Base-by-base conservation (phyloP, 2,888 invertebrate genomes). In the Achlya flavicornis region DNA sequence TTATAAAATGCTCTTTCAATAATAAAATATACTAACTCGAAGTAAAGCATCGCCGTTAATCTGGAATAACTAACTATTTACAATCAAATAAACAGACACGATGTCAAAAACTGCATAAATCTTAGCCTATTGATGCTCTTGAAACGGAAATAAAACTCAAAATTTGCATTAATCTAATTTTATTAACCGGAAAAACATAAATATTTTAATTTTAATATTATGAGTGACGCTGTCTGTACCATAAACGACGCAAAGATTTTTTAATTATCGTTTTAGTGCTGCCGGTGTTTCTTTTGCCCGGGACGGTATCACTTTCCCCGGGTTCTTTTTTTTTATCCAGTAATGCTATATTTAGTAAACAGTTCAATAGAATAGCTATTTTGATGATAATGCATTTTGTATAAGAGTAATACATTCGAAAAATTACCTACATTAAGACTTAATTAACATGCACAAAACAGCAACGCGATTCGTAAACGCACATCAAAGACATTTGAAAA, bases 381-480 rank as follows among this genome's bases (percentile, higher is more conserved):
- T n/a, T 46, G 46, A 43, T 14, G 14, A 46, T 46, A 46, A n/a
- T n/a, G 46, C 46, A 46, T 46, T 1, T 46, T 7, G 46, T 46
- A 4, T 43, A 14, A 12, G n/a, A 46, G n/a, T n/a, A 46, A 46
- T 43, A 43, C 38, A 43, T 14, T 4, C 14, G 14, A 14, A 43
- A 43, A 43, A 14, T 2, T 4, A 1, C 16, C 16, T 48, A 6
- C 16, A 16, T 16, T 16, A 19, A 53, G 53, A 8, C 19, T 53
- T 53, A 8, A 53, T 53, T 16, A 53, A 19, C 53, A 72, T 70
- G 57, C 64, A 66, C 69, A 71, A 33, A 71, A 69, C 67, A 70
- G 65, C 66, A 70, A 74, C 69, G 78, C 72, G 74, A 71, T 79
- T 74, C 74, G 73, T 68, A 61, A 53, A 61, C 66, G 72, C 60